Conservation (phyloP, 2,797 vertebrate genomes). For the Triplophysa yarkandensis region DNA sequence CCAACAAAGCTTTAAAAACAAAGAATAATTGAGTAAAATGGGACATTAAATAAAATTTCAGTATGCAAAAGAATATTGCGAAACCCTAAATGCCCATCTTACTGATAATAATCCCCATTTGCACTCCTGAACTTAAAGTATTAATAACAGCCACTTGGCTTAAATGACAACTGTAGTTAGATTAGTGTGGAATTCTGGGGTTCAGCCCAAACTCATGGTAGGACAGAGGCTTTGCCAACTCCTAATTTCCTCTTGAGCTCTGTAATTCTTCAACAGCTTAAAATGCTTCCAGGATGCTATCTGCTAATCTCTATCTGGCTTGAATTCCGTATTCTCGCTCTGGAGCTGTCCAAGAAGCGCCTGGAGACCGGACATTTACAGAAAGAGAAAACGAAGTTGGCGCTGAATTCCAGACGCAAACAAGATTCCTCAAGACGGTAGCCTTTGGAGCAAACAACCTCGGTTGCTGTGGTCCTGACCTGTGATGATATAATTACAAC, state of each 20-base stretch:
- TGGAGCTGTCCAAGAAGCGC: conserved; percentile 21
- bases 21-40: too few species aligned
- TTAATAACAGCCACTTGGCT: conserved; percentile 35
- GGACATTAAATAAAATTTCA: too few species aligned
- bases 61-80: too few species aligned
- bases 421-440: not conserved
- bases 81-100: conserved; percentile 1
- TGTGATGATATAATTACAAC: conserved; percentile 17
- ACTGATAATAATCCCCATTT: conserved; percentile 14
- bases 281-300: conserved; percentile 39
- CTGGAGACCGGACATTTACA: conserved; percentile 38
- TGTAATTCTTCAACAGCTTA: conserved; percentile 28
- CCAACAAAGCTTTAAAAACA: too few species aligned
- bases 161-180: conserved; percentile 43
- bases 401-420: not conserved
- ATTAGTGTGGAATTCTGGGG: conserved; percentile 32
- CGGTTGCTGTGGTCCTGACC: conserved; percentile 24
- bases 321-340: conserved; percentile 11
- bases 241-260: conserved; percentile 41
- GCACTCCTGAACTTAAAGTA: conserved; percentile 18
- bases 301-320: conserved; percentile 46
- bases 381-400: conserved; percentile 23
- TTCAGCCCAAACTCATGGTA: conserved; percentile 40
- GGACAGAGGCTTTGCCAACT: conserved; percentile 2
- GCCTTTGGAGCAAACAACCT: conserved; percentile 9